Percentiles rank a stretch among this genome's conserved stretches.
These are phyloP conservation scores for Hipposideros armiger DNA, from an alignment of 2,113 vertebrate genomes.

Conservation along the genomic window DNA sequence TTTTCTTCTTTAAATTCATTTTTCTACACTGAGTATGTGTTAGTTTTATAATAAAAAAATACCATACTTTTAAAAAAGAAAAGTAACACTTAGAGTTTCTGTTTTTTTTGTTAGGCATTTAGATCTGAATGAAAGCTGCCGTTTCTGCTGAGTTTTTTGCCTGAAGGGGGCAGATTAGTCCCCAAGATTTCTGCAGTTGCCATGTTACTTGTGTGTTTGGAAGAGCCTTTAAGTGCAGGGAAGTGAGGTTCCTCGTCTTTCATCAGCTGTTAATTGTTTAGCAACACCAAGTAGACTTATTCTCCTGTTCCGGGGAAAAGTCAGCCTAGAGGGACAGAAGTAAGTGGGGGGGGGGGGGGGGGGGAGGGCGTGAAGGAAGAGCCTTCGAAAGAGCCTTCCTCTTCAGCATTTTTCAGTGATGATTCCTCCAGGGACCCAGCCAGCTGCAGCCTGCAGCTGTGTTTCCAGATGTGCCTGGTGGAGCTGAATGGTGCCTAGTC, in stretches of 20 bases:
- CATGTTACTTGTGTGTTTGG: not conserved
- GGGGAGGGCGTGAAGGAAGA: not conserved
- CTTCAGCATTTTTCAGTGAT: not conserved
- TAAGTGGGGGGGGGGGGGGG: not conserved
- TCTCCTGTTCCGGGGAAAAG: conserved; percentile 10
- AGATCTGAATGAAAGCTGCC: not conserved
- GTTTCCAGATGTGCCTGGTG: not conserved
- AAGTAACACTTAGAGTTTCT: not conserved
- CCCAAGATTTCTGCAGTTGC: not conserved
- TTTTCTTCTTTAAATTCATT: not conserved
- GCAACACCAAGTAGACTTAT: not conserved
- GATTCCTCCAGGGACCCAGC: not conserved
- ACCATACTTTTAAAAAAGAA: conserved; percentile 9
- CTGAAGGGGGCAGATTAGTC: not conserved
- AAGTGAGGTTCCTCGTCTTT: not conserved
- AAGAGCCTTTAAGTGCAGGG: not conserved
- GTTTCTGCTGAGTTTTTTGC: not conserved
- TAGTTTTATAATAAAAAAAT: conserved; percentile 49
- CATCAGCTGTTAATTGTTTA: not conserved
- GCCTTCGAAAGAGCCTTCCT: not conserved
- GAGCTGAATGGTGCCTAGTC: not conserved
- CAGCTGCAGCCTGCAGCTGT: conserved; percentile 56
- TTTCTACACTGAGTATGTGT: not conserved
- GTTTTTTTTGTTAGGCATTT: not conserved
- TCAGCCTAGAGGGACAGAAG: not conserved